Base-by-base conservation (phyloP, 2,113 vertebrate genomes). In the Engraulis encrasicolus region DNA sequence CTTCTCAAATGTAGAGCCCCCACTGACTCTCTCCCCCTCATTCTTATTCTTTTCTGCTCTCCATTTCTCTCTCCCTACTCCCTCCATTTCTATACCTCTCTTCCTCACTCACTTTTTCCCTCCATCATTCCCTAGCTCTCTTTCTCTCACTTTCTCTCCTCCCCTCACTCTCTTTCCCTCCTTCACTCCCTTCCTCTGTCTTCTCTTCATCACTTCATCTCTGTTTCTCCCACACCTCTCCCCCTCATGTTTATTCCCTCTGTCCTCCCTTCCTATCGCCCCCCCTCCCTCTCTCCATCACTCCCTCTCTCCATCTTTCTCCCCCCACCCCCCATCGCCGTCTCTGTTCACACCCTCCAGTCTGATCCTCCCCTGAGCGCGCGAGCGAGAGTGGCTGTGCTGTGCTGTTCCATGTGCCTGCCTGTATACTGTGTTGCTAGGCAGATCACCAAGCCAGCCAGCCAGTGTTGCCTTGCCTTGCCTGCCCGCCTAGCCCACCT, bases 381-480 rank as follows among this genome's bases (percentile, higher is more conserved):
- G n/a, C 85, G 83, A n/a, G n/a, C n/a, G n/a, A n/a, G n/a, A n/a
- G n/a, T n/a, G n/a, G n/a, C n/a, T n/a, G n/a, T n/a, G n/a, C n/a
- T n/a, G n/a, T n/a, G n/a, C n/a, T n/a, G n/a, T n/a, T n/a, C n/a
- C n/a, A n/a, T n/a, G n/a, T n/a, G n/a, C n/a, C n/a, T n/a, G n/a
- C n/a, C n/a, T n/a, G n/a, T n/a, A n/a, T n/a, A n/a, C n/a, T 54
- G 83, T 86, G 88, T 91, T 89, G 88, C 89, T 89, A 91, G 86
- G 90, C 89, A 91, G 88, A 91, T 87, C 85, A 81, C 83, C 82
- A 85, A 84, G n/a, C n/a, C n/a, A n/a, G n/a, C n/a, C n/a, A n/a
- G n/a, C n/a, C n/a, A n/a, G n/a, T n/a, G n/a, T n/a, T n/a, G n/a
- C n/a, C n/a, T n/a, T n/a, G n/a, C n/a, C n/a, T n/a, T n/a, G n/a